Conservation (phyloP, 2,888 invertebrate species). For the Pterobdella sp. region DNA sequence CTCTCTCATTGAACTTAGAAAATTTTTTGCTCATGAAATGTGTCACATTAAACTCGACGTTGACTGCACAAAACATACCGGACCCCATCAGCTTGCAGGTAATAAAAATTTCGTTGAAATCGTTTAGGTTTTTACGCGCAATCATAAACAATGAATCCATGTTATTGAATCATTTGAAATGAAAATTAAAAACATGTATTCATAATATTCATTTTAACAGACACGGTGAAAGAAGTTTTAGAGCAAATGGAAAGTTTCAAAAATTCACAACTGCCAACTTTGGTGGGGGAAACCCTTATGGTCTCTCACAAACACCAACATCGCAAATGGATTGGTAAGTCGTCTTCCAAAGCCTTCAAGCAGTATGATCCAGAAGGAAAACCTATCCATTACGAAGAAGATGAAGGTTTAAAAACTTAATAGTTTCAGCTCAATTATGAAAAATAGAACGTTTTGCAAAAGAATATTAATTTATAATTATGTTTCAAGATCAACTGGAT, state of each 20-base stretch:
- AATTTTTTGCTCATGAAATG: constrained; percentile 69
- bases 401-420: no score
- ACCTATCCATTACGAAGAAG: constrained; percentile 11
- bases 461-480: neutral
- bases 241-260: constrained; percentile 17
- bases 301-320: constrained; percentile 37
- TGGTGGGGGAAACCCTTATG: constrained; percentile 30
- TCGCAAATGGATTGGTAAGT: constrained; percentile 29
- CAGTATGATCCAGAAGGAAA: constrained; percentile 23
- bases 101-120: no score
- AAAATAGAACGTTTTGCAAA: neutral
- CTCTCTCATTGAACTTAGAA: constrained; percentile 86
- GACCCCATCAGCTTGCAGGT: constrained; percentile 34
- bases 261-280: constrained; percentile 22
- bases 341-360: constrained; percentile 22
- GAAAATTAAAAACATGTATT: no score
- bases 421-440: no score
- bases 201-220: no score
- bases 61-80: constrained; percentile 16
- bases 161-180: no score
- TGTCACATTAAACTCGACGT: constrained; percentile 31
- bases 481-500: neutral
- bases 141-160: no score
- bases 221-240: constrained; percentile 26
- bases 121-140: no score